phyloP scores from a whole-genome alignment of 2,797 vertebrate species.

The Sebastes melanostomus region DNA sequence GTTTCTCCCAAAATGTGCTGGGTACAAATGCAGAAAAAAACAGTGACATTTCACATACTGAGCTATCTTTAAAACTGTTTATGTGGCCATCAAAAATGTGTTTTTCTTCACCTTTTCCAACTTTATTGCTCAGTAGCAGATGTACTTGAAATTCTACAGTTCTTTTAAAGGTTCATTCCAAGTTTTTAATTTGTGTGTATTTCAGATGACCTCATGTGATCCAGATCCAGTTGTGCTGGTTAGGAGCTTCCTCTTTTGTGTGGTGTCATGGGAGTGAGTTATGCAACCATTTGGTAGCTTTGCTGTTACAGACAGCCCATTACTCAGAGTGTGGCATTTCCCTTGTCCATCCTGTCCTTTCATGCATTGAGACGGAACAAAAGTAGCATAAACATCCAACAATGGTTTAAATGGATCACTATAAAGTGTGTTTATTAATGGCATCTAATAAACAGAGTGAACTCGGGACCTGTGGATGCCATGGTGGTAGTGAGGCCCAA shows the following conservation, averaged over 20 bases:
- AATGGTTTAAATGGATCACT: no score
- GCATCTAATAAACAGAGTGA: no score
- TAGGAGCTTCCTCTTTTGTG: neutral
- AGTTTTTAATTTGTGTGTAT: neutral
- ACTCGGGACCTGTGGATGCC: rapidly evolving
- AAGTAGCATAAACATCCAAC: no score
- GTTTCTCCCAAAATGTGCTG: neutral
- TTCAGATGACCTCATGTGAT: neutral
- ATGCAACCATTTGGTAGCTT: neutral
- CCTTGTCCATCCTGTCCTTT: no score
- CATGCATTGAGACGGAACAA: no score
- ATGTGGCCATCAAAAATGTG: neutral
- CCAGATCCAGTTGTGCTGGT: neutral
- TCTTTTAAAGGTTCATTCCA: neutral
- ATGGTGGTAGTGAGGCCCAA: no score
- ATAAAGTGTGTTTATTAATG: no score
- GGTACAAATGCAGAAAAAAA: neutral
- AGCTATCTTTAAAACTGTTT: no score
- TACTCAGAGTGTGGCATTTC: no score
- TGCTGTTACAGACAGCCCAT: neutral
- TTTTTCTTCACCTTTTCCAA: neutral
- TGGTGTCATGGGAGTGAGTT: rapidly evolving
- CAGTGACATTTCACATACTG: neutral
- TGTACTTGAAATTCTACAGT: neutral
- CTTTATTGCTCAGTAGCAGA: neutral